A percentile compares a stretch with the other conserved stretches of the same genome.
These are phyloP conservation scores for Invenusta paracnida DNA, from an alignment of 2,888 invertebrate genomes.

Conservation along the genomic window DNA sequence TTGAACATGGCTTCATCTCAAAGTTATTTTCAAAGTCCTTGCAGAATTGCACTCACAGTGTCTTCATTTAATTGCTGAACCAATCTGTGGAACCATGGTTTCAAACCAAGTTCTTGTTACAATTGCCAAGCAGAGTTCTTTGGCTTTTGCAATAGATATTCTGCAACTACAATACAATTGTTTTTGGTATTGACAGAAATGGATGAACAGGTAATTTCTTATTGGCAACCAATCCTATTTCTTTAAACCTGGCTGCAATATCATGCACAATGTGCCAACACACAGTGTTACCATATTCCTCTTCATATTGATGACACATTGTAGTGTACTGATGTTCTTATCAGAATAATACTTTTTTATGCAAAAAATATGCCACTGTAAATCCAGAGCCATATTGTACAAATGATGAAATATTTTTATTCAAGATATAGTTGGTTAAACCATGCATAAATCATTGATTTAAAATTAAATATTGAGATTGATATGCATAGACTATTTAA, in stretches of 20 bases:
- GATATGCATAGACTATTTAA: neutral
- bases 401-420: neutral
- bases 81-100: slow-evolving; percentile 10
- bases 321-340: neutral
- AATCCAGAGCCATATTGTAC: neutral
- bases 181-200: neutral
- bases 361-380: neutral
- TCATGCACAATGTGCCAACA: too few relatives aligned
- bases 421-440: neutral
- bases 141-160: slow-evolving; percentile 11
- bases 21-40: neutral
- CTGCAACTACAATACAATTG: slow-evolving; percentile 15
- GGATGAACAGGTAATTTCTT: neutral
- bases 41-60: neutral
- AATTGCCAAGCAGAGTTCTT: neutral
- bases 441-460: neutral
- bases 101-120: slow-evolving; percentile 11
- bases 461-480: neutral
- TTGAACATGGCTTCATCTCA: slow-evolving; percentile 15
- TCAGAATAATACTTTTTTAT: neutral
- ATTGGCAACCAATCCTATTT: neutral
- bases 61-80: slow-evolving; percentile 17
- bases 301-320: neutral
- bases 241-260: neutral
- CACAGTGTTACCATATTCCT: neutral